Base-by-base conservation (phyloP, 1,140 invertebrate species). In the Ostrea denselamellosa region DNA sequence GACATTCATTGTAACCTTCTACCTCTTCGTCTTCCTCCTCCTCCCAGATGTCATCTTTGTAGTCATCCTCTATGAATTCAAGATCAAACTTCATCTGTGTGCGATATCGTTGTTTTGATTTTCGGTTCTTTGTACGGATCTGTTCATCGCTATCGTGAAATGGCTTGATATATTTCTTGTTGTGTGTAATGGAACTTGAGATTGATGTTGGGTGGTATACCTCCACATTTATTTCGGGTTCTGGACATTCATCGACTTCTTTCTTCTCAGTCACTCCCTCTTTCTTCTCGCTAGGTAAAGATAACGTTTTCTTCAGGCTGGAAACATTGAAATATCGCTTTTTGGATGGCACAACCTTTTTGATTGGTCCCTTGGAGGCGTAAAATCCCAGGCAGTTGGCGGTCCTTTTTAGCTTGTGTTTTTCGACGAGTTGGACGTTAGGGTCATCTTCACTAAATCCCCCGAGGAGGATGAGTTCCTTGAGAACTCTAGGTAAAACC, bases 291-390 rank as follows among this genome's bases (percentile, higher is more conserved):
- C 19, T 17, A 22, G 68, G 22, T 54, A 22, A 51, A 25, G 68
- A 62, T 2, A 14, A n/a, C 44, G 25, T 17, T 17, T 86, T 71
- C 22, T 77, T 34, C 14, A 77, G 2, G 25, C 68, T 77, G n/a
- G 85, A 54, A 34, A n/a, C 51, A 56, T 86, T 56, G 22, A 86
- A 86, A 68, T 86, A 86, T 54, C 62, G 53, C 52, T 86, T 86
- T 54, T 81, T 86, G 10, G 53, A 53, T 81, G 85, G 85, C 9
- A 86, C 17, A 4, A 25, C 44, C 22, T 53, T 86, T 86, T 22
- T 65, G 22, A 86, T 22, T 17, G 52, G 52, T 53, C 85, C 85
- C 25, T 77, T 86, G 19, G 65, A 68, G 53, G 85, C 65, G 51
- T 22, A 65, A n/a, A 52, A 86, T 51, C 85, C 85, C 34, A 71